These are phyloP conservation scores for Drosophila obscura DNA, from an alignment of 1,140 invertebrate species.

Conservation along the genomic window DNA sequence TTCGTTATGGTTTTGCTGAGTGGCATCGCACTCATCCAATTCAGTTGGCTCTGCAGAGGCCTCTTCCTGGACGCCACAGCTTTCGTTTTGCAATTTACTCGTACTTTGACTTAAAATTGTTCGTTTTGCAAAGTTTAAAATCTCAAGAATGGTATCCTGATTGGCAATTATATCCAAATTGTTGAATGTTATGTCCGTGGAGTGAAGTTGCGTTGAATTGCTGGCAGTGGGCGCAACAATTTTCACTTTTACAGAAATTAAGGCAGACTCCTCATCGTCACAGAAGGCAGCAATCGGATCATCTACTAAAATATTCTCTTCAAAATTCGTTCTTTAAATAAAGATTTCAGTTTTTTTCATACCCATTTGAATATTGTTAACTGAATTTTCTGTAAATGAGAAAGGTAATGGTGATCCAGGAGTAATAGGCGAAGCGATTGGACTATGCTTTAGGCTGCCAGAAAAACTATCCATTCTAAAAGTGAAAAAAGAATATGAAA, in stretches of 20 bases:
- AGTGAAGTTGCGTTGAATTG: constrained; percentile 87
- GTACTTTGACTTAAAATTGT: constrained; percentile 86
- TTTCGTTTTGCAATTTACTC: constrained; percentile 73
- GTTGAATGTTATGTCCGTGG: constrained; percentile 95
- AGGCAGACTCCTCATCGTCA: constrained; percentile 86
- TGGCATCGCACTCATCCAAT: constrained; percentile 18
- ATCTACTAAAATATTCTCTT: too few species aligned
- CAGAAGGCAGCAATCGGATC: neutral
- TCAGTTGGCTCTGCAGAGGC: constrained; percentile 13
- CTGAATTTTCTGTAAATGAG: constrained; percentile 69
- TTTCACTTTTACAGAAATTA: constrained; percentile 93
- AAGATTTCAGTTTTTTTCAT: neutral
- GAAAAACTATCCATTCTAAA: constrained; percentile 95
- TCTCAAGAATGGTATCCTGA: constrained; percentile 96
- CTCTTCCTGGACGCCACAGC: constrained; percentile 25
- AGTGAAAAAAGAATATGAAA: constrained; percentile 6
- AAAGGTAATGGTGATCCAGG: constrained; percentile 88
- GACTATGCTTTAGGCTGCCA: constrained; percentile 95
- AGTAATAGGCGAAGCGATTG: constrained; percentile 93
- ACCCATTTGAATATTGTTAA: constrained; percentile 77
- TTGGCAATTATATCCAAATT: constrained; percentile 98
- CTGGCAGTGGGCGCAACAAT: constrained; percentile 85
- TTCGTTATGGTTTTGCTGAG: constrained; percentile 85
- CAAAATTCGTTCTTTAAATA: too few species aligned
- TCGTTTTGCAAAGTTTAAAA: constrained; percentile 93